These are phyloP conservation scores for Discoglossus pictus DNA, from an alignment of 2,797 vertebrate species.

Conservation along the genomic window DNA sequence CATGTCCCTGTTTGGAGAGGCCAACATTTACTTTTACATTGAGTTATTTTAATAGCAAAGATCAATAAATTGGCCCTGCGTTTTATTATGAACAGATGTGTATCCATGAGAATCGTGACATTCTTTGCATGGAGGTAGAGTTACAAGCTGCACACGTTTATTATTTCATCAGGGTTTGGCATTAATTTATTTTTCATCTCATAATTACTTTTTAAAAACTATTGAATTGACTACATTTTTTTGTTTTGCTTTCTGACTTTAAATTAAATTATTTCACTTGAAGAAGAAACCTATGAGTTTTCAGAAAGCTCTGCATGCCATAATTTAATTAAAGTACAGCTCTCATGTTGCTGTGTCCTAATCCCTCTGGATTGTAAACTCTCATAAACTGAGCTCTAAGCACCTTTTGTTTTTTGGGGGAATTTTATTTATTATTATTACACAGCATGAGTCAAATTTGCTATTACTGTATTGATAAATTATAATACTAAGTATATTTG, in stretches of 20 bases:
- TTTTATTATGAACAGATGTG: slow-evolving; percentile 5
- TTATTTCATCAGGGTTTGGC: neutral
- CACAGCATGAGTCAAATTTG: too few relatives aligned
- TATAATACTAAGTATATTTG: too few relatives aligned
- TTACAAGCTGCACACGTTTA: neutral
- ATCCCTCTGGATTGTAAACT: too few relatives aligned
- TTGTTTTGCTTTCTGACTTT: neutral
- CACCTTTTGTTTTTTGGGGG: too few relatives aligned
- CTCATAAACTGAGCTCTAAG: too few relatives aligned
- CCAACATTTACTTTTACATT: slow-evolving; percentile 15
- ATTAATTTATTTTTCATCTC: neutral
- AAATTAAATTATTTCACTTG: too few relatives aligned
- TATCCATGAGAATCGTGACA: neutral
- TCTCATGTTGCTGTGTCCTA: too few relatives aligned
- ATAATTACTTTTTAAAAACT: neutral
- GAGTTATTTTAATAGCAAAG: slow-evolving; percentile 6
- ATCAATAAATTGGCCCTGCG: neutral
- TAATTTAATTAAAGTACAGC: too few relatives aligned
- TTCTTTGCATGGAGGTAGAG: neutral
- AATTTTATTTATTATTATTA: too few relatives aligned
- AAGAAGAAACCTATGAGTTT: too few relatives aligned
- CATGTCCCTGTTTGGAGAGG: neutral
- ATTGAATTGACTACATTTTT: neutral
- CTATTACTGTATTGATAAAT: too few relatives aligned
- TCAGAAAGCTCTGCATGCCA: too few relatives aligned